Conservation (phyloP, 2,113 vertebrate genomes). For the Pogonocichla stellata region DNA sequence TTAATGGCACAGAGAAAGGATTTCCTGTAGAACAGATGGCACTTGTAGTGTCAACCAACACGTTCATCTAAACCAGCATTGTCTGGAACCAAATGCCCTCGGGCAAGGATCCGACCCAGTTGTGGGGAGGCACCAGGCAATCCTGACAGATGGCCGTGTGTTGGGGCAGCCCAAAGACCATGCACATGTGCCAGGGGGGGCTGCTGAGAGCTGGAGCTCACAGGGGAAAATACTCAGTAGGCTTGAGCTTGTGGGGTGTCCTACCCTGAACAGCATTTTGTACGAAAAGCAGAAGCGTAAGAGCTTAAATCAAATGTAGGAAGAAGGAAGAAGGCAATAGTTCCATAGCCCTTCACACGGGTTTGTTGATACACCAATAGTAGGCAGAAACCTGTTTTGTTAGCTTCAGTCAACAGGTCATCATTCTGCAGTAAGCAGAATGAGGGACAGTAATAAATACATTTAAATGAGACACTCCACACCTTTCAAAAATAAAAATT, state of each 20-base stretch:
- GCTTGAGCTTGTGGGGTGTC: neutral
- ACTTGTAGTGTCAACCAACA: slow-evolving; percentile 38
- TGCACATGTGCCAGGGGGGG: neutral
- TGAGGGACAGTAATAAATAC: neutral
- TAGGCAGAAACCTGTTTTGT: neutral
- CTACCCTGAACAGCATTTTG: neutral
- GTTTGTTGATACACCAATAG: neutral
- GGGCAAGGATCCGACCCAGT: slow-evolving; percentile 56
- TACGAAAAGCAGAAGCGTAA: fast-evolving
- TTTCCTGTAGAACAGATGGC: slow-evolving; percentile 63
- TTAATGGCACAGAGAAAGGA: slow-evolving; percentile 45
- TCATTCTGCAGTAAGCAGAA: neutral
- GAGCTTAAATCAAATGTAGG: neutral
- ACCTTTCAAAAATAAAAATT: neutral
- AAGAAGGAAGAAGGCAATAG: neutral
- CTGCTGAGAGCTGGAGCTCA: neutral
- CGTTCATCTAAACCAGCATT: slow-evolving; percentile 57
- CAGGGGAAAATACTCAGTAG: neutral
- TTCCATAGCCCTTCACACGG: neutral
- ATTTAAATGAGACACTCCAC: neutral
- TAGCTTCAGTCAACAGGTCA: neutral
- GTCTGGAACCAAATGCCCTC: slow-evolving; percentile 54
- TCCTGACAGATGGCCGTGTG: slow-evolving; percentile 51
- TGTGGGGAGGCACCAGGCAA: slow-evolving; percentile 40
- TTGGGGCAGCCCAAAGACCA: neutral